Evolutionary conservation across 2,113 vertebrate species (phyloP).

Genomic region (Ptilonorhynchus violaceus): DNA sequence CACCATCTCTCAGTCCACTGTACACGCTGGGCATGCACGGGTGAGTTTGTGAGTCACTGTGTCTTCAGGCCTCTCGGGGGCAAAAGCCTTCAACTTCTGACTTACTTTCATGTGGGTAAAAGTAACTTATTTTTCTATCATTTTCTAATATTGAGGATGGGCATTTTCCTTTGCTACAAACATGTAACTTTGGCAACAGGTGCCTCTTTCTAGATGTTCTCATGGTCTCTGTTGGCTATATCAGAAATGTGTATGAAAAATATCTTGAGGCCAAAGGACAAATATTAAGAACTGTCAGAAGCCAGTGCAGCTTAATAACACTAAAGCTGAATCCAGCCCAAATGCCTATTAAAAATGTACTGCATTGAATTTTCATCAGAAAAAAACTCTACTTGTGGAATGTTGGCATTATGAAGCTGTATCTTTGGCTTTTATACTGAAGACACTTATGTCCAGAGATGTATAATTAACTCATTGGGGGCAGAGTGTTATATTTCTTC

Average conservation of each 20-base stretch:
- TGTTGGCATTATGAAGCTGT: not conserved
- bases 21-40: not conserved
- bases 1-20: not conserved
- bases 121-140: not conserved
- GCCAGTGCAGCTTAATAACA: not conserved
- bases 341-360: not conserved
- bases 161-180: not conserved
- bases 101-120: not conserved
- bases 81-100: not conserved
- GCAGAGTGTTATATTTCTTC: constrained; percentile 13
- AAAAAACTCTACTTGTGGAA: not conserved
- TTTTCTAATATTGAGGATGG: not conserved
- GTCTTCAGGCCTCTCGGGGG: not conserved
- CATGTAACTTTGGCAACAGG: not conserved
- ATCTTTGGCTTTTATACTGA: constrained; percentile 12
- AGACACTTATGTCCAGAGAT: constrained; percentile 14
- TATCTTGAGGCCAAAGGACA: not conserved
- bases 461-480: constrained; percentile 26
- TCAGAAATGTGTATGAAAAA: not conserved
- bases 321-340: not conserved
- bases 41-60: rapidly evolving
- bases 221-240: not conserved
- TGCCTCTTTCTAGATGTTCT: not conserved
- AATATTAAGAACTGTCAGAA: not conserved
- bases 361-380: not conserved